Percentiles rank a stretch among this genome's conserved stretches.
Evolutionary conservation across 2,888 invertebrate species (phyloP).

Genomic region (Coelogynopora nodosa): DNA sequence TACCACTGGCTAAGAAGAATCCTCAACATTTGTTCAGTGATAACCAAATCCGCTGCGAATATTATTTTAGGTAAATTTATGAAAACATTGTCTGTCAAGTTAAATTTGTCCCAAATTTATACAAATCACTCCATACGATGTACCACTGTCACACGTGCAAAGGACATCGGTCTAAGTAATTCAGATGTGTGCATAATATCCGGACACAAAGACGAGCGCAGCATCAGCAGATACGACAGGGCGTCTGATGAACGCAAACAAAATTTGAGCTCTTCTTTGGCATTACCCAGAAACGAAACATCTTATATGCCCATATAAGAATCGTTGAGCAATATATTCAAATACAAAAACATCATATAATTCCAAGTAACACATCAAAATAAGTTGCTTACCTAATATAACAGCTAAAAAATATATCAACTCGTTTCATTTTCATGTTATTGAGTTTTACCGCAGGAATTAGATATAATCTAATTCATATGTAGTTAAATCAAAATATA

Average conservation of each 20-base stretch:
- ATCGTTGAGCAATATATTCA: no score
- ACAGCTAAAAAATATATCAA: no score
- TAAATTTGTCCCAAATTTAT: not conserved
- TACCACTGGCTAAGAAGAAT: not conserved
- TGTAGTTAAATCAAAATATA: no score
- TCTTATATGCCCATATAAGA: no score
- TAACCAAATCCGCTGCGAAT: not conserved
- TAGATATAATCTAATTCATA: no score
- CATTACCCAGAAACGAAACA: not conserved
- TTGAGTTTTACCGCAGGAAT: no score
- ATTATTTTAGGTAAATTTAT: not conserved
- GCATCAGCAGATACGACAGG: not conserved
- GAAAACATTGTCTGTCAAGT: not conserved
- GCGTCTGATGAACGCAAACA: not conserved
- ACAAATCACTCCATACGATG: not conserved
- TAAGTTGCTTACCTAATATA: no score
- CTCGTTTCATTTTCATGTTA: no score
- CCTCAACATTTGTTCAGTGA: not conserved
- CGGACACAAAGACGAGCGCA: not conserved
- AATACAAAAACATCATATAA: no score
- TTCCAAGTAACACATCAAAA: no score
- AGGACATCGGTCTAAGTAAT: not conserved
- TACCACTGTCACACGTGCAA: no score
- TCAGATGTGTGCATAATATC: not conserved
- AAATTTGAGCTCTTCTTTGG: not conserved